Base-by-base conservation (phyloP, 2,113 vertebrate genomes). In the Smithornis capensis region DNA sequence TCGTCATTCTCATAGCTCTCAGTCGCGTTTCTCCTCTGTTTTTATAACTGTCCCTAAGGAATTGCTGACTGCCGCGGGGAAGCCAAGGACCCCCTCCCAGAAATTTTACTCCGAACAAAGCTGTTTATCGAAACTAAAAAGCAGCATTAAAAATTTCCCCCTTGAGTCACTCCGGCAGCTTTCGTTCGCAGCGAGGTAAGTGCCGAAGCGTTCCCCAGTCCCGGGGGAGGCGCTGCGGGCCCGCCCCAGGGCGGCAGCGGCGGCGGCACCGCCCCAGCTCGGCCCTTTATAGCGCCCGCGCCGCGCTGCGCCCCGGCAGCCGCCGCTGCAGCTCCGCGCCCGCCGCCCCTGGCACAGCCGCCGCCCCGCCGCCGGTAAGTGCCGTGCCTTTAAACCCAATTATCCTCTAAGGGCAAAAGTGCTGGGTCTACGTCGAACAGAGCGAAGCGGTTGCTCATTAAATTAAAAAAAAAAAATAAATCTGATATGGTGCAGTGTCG, bases 351-450 rank as follows among this genome's bases (percentile, higher is more conserved):
- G 3, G 38, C 33, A 11, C n/a, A n/a, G n/a, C 4, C 8, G 42
- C 29, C 3, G 16, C 15, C 8, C 1, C 22, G 0, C 47, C 21
- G 21, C 71, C 2, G 95, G 96, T 97, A 95, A 97, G 97, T 96
- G 87, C 22, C 1, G 0, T 21, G 44, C 17, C 52, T 9, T 12
- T 6, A 0, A 3, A 15, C 22, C 2, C 14, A 0, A 0, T 0
- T 7, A 1, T 1, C 19, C 2, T 7, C 38, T 4, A 2, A 14
- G 19, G 28, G n/a, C 11, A 1, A 2, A 7, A 1, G 2, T 2
- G 31, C 40, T 2, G 7, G 3, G 1, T 12, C 3, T 4, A 0
- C 6, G 2, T 4, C 17, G 5, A 6, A 6, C 3, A 3, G 56
- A 8, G 4, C 5, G 5, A 8, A 35, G 6, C 1, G 33, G 1